These are phyloP conservation scores for Prunella fulvescens DNA, from an alignment of 2,113 vertebrate genomes.

Conservation along the genomic window DNA sequence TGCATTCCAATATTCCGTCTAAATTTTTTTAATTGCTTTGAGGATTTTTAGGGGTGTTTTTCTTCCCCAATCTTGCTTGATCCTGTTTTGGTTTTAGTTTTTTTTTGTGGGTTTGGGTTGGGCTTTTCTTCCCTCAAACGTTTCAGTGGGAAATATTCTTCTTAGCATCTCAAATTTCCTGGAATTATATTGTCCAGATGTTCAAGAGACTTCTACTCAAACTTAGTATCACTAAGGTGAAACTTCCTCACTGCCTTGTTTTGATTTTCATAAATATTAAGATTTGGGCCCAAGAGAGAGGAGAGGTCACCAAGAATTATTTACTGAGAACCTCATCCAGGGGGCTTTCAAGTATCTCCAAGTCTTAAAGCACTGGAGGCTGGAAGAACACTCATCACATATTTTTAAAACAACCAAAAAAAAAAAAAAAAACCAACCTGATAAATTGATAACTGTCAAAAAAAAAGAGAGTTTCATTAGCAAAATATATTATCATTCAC, in stretches of 20 bases:
- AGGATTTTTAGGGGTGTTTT: neutral
- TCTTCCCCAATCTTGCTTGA: accelerated
- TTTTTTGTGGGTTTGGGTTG: neutral
- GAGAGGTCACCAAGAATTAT: neutral
- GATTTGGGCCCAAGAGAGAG: neutral
- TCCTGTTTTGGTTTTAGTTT: neutral
- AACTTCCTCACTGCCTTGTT: neutral
- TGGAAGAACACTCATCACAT: neutral
- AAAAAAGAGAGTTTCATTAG: neutral
- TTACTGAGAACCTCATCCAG: neutral
- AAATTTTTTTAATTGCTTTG: neutral
- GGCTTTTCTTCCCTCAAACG: neutral
- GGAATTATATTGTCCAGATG: neutral
- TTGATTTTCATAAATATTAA: neutral
- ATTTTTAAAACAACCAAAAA: neutral
- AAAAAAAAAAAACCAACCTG: neutral
- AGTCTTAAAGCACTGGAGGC: neutral
- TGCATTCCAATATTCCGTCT: neutral
- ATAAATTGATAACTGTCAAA: neutral
- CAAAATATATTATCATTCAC: neutral
- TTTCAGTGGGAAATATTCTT: neutral
- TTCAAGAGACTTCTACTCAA: neutral
- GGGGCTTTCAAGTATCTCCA: neutral
- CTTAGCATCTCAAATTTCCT: neutral
- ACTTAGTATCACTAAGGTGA: neutral